Base-by-base conservation (phyloP, 2,113 vertebrate genomes). In the Hiodon alosoides region DNA sequence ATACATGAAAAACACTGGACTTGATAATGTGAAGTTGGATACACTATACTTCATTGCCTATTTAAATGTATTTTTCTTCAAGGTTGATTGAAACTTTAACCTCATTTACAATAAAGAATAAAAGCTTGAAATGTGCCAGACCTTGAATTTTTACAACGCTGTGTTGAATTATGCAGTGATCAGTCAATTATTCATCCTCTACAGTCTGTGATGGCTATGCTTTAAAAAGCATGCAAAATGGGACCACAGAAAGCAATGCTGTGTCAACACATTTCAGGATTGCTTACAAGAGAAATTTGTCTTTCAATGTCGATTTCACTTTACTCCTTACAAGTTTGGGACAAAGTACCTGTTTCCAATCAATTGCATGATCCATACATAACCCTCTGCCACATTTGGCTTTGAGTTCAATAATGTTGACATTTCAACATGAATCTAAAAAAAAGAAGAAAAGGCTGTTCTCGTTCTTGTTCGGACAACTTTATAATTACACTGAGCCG, bases 161-260 rank as follows among this genome's bases (percentile, higher is more conserved):
- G 89, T 91, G 89, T 93, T 99, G 96, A 99, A 99, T 99, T 98
- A 99, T 98, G 96, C 96, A 99, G 94, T 91, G 93, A 98, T 96
- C 95, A 95, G 96, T 99, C 95, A 97, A 99, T 99, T 99, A 99
- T 98, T 99, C 96, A 99, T 99, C 91, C 93, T 89, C 86, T 89
- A 88, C 89, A 89, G 91, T 92, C 91, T 87, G 93, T 95, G 94
- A 95, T 91, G 91, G 91, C 93, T 91, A 89, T 88, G 94, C 95
- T 95, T 96, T 96, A 94, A 96, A 97, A 97, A 94, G 94, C 96
- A 97, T 95, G 94, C 93, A 96, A 90, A 97, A 92, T 87, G 92
- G 94, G 92, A 89, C 92, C 89, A 89, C 90, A 85, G 90, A 93
- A 84, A 88, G 91, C 93, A 87, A 86, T 96, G 96, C 96, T 98